Base-by-base conservation (phyloP, 2,797 vertebrate genomes). In the Anomalospiza imberbis region DNA sequence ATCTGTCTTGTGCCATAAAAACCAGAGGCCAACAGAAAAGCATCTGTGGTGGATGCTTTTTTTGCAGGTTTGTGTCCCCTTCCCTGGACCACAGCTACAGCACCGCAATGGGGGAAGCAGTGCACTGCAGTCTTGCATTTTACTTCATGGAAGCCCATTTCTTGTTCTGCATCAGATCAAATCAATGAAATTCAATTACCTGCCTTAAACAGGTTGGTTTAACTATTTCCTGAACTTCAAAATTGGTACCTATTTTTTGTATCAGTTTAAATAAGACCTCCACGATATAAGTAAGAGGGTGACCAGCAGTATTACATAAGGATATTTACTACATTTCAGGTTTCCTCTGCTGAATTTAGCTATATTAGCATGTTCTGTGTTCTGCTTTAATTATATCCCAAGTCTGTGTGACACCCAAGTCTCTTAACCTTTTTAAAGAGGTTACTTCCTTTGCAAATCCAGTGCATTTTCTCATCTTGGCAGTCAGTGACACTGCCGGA, bases 401-500 rank as follows among this genome's bases (percentile, higher is more conserved):
- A 14, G 31, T 8, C 17, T n/a, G 22, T 15, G 55, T n/a, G 79
- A n/a, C n/a, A 65, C 15, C 5, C 54, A 7, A 20, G 21, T 60
- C 42, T 53, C 44, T 38, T 17, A 42, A 17, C 10, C 11, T 66
- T 71, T 85, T 9, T 0, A 34, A 44, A 40, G 28, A 40, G 15
- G 21, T 32, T 18, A 12, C n/a, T 62, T 55, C 28, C 44, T 50
- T 83, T n/a, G 31, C n/a, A 91, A 68, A 91, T 32, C 25, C 58
- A 50, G 3, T 1, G 6, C 11, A 13, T 38, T 5, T 53, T 48
- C 31, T 38, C 47, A 68, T 12, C 5, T 22, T 32, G 9, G 38
- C 2, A n/a, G 11, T 7, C 53, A 48, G 3, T 1, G 22, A 34
- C 11, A 1, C 38, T 26, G 57, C 2, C 40, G 9, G 17, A 40